Base-by-base conservation (phyloP, 2,113 vertebrate genomes). In the Pyxicephalus adspersus region DNA sequence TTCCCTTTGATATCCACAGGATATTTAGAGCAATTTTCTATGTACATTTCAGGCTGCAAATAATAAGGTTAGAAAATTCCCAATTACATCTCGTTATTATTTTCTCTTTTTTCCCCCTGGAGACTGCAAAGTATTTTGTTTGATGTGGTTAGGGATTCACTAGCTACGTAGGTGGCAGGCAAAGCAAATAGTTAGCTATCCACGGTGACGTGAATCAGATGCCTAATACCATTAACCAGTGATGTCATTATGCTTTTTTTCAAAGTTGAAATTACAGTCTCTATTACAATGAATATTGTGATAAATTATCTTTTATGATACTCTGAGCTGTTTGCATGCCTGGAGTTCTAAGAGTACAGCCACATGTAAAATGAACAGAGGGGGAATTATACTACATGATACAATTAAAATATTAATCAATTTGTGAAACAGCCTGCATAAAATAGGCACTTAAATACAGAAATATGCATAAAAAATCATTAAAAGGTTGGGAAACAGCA, bases 111-210 rank as follows among this genome's bases (percentile, higher is more conserved):
- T 64, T 22, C 45, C 26, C 70, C 52, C 70, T 45, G 51, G 68
- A 66, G 79, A 66, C 68, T 22, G 54, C 26, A 73, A 73, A 73
- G 38, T 74, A 63, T 57, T 74, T 54, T 74, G 45, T 81, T 81
- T 81, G 70, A 81, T 81, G 79, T 70, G 38, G 79, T 81, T 74
- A 74, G 61, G 60, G 61, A 65, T 81, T 81, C 65, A 51, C 70
- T 72, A 66, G 51, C 50, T 57, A 63, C 28, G 60, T 64, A 64
- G 68, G 60, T 45, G 61, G 78, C 60, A 38, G 65, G 23, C 23
- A 74, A 70, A 81, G 61, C 79, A 65, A 81, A 74, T 34, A 57
- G 70, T 23, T 15, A 65, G 26, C 29, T 65, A 34, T 60, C 61
- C 26, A 63, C 65, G 61, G 63, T 81, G 68, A 81, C 60, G 70